Evolutionary conservation across 1,140 invertebrate species (phyloP).

Genomic region (Pseudomyrmex concolor): DNA sequence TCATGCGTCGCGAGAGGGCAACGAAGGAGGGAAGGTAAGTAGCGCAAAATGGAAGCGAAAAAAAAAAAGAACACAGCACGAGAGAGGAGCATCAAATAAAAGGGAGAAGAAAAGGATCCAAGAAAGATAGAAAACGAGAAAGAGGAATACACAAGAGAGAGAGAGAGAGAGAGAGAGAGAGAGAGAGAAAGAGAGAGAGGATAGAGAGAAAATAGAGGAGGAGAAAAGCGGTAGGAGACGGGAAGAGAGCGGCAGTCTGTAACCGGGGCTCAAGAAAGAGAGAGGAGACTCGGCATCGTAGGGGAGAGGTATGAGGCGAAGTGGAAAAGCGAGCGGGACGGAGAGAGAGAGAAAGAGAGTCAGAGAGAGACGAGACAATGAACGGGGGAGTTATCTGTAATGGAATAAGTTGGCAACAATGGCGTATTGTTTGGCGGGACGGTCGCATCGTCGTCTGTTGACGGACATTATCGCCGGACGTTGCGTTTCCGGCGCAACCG

Average conservation of each 20-base stretch:
- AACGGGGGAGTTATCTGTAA: slow-evolving; percentile 84
- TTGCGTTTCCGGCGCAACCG: slow-evolving; percentile 81
- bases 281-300: slow-evolving; percentile 32
- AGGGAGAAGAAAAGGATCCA: not conserved
- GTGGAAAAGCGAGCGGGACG: slow-evolving; percentile 10
- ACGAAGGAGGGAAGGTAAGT: not conserved
- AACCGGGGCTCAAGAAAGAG: slow-evolving; percentile 38
- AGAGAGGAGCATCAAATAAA: not conserved
- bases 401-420: slow-evolving; percentile 86
- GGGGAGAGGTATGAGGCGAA: slow-evolving; percentile 7
- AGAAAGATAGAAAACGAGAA: slow-evolving; percentile 4
- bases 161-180: not conserved
- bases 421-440: slow-evolving; percentile 83
- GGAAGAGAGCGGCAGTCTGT: slow-evolving; percentile 33
- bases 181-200: slow-evolving; percentile 37
- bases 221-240: slow-evolving; percentile 55
- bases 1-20: not conserved
- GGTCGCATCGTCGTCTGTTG: slow-evolving; percentile 82
- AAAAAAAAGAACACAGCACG: not conserved
- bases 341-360: slow-evolving; percentile 31
- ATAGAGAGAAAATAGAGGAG: slow-evolving; percentile 64
- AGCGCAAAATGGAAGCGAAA: slow-evolving; percentile 34
- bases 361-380: slow-evolving; percentile 81
- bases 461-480: slow-evolving; percentile 85
- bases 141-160: not conserved